Evolutionary conservation across 2,113 vertebrate genomes (phyloP), one percentile per base, ranked within the genome.

Genomic region (Chlorocebus sabaeus): DNA sequence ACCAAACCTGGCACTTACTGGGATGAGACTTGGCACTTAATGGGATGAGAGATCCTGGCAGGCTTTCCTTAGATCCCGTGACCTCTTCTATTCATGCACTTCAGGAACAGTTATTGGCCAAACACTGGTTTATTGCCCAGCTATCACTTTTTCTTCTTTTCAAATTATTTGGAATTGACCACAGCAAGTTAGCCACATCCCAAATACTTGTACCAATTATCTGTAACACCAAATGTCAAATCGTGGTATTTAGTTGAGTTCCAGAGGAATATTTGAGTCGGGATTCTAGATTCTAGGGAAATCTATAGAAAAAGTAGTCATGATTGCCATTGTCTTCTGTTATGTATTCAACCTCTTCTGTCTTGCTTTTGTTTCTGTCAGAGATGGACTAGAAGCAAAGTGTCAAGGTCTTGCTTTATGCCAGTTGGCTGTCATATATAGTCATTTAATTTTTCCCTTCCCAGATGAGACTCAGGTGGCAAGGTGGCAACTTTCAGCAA

Each of bases 331-430:
- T 82, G 40, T 76, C 81, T 92, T 76, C 30, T 1, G 52, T 59
- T 76, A 32, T 18, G 18, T 38, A 14, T 27, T 82, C 48, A 67
- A 45, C 9, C 17, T 12, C 10, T 30, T 6, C 43, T 80, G 14
- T 22, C 52, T 61, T 23, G 78, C 50, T 55, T 94, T 97, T 88
- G 57, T 84, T 97, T 95, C 61, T n/a, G 5, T 96, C 50, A 84
- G 32, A 93, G 22, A 96, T 5, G 82, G 76, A 45, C 27, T 3
- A 95, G 81, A 92, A 67, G 76, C 57, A 85, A 90, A 95, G 88
- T 35, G 18, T 35, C 50, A n/a, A 86, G 57, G 43, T 30, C 57
- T 84, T 64, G 1, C 38, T 68, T 93, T 59, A 79, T 80, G 30
- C 27, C 30, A 23, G 12, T 93, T 30, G 17, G 2, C 50, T 91